Base-by-base conservation (phyloP, 1,140 invertebrate species). In the Drosophila cardini region DNA sequence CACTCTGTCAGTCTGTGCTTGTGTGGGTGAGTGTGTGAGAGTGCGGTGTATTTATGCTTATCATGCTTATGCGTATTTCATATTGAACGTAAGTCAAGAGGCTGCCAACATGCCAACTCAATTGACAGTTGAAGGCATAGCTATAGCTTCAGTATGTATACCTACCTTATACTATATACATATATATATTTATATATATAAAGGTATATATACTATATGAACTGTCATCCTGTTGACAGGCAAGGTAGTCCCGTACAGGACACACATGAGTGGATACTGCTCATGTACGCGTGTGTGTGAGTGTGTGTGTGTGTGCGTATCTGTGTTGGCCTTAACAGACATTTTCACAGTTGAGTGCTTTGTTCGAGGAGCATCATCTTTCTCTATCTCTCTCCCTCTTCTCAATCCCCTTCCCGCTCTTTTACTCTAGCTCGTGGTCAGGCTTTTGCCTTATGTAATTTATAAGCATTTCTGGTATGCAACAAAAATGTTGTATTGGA, bases 331-430 rank as follows among this genome's bases (percentile, higher is more conserved):
- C 80, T 90, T 84, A 84, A 80, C 84, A 89, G 85, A 90, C 80
- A 90, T 89, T 90, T 89, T 89, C 85, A 89, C 80, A 90, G 84
- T 90, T 80, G 84, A 89, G 84, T 90, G 84, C 80, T 81, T 89
- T 87, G 76, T 82, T 87, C 43, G 38, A 42, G 52, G 46, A 78
- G 76, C 69, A 81, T 73, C 82, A 45, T 42, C 53, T 30, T 36
- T 26, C 10, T 26, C 4, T 34, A 38, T 43, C 15, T 36, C 32
- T 9, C 10, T 18, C 30, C 26, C 6, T 11, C 34, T n/a, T n/a
- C n/a, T n/a, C n/a, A n/a, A n/a, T 9, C 8, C 8, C 32, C 8
- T 36, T 11, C 26, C 7, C 16, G 42, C 32, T 10, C 45, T 53
- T 16, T 38, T 32, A 26, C 9, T 21, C 16, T 46, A 13, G 15